Evolutionary conservation across 23 tunicate species (phyloP).

Genomic region (Ciona savignyi): DNA sequence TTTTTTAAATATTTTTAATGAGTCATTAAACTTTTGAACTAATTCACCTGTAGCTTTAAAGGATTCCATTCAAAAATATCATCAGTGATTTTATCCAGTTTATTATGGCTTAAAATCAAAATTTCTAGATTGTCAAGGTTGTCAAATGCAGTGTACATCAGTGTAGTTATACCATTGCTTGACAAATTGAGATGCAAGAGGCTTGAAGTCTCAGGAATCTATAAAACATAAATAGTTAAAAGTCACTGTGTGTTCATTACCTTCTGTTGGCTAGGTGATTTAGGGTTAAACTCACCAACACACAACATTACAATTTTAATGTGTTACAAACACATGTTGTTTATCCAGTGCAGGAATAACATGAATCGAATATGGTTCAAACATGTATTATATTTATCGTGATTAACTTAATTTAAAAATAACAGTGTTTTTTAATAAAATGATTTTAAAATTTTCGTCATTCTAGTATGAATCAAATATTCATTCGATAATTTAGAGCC

Average conservation of each 20-base stretch:
- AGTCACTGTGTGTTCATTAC: background rate
- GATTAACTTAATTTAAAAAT: too few relatives aligned
- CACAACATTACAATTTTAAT: too few relatives aligned
- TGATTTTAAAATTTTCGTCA: too few relatives aligned
- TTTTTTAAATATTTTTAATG: too few relatives aligned
- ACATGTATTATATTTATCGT: too few relatives aligned
- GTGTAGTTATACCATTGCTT: constrained; percentile 26
- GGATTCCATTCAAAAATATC: constrained; percentile 99
- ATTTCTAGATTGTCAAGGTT: constrained; percentile 66
- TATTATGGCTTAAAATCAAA: constrained; percentile 67
- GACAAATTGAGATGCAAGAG: constrained; percentile 41
- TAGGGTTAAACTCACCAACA: too few relatives aligned
- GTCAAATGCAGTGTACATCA: constrained; percentile 85
- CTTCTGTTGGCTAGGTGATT: too few relatives aligned
- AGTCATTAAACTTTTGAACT: background rate
- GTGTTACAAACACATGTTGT: too few relatives aligned
- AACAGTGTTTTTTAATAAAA: too few relatives aligned
- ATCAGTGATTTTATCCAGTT: constrained; percentile 52
- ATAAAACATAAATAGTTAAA: background rate
- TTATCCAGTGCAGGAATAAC: too few relatives aligned
- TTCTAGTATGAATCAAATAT: background rate
- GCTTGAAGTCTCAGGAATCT: constrained; percentile 45
- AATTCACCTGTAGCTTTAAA: constrained; percentile 52
- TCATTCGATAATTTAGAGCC: background rate
- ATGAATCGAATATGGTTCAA: too few relatives aligned